phyloP scores from a whole-genome alignment of 2,797 vertebrate species.

The Mormyrus proboscirostris region DNA sequence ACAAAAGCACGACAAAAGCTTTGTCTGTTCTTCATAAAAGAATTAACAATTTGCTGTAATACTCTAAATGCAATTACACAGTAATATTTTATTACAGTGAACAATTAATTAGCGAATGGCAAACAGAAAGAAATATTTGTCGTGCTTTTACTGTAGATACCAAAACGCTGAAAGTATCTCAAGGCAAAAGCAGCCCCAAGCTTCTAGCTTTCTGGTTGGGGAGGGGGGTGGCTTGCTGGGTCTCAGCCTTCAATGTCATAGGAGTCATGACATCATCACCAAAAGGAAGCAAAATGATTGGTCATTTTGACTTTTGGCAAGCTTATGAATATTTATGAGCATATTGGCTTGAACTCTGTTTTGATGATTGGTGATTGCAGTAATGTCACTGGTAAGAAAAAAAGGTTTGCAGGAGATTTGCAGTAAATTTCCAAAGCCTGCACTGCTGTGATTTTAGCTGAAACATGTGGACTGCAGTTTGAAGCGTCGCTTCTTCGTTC shows the following conservation, averaged over 20 bases:
- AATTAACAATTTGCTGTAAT: not conserved
- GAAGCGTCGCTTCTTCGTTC: too few species aligned
- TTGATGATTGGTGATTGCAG: not conserved
- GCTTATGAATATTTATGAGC: not conserved
- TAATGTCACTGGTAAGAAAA: not conserved
- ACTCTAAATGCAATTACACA: not conserved
- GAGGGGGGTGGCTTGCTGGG: not conserved
- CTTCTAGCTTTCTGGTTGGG: not conserved
- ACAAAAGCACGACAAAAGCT: not conserved
- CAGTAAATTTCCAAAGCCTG: not conserved
- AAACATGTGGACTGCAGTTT: not conserved
- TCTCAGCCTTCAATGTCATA: not conserved
- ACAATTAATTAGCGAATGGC: not conserved
- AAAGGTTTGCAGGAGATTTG: not conserved
- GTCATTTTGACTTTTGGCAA: conserved; percentile 40
- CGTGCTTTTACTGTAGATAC: not conserved
- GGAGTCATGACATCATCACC: not conserved
- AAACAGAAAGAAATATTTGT: not conserved
- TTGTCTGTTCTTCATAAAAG: not conserved
- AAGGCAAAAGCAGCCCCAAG: not conserved
- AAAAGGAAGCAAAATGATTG: not conserved
- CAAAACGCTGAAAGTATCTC: not conserved
- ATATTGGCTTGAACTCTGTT: not conserved
- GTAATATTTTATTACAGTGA: not conserved
- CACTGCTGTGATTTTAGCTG: not conserved